These are phyloP conservation scores for Tineola bisselliella DNA, from an alignment of 2,888 invertebrate genomes.

Conservation along the genomic window DNA sequence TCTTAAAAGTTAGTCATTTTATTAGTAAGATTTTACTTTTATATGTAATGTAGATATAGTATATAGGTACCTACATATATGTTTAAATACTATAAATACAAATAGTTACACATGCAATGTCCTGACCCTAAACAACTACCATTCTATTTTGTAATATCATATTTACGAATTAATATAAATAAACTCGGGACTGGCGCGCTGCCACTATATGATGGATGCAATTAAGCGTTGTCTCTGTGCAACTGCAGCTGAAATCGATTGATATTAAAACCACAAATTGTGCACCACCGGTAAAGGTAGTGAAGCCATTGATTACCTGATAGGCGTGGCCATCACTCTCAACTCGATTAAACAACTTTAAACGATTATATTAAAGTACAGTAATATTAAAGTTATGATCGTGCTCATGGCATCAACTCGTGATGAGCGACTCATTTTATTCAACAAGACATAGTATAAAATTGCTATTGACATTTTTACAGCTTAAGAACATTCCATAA, in stretches of 20 bases:
- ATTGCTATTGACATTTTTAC: background rate
- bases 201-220: background rate
- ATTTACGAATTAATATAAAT: too few species aligned
- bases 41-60: too few species aligned
- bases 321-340: constrained; percentile 8
- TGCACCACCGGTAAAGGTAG: background rate
- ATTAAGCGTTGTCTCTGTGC: background rate
- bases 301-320: constrained; percentile 8
- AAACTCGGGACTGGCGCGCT: too few species aligned
- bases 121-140: too few species aligned
- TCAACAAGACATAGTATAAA: background rate
- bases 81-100: too few species aligned
- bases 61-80: too few species aligned
- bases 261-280: constrained; percentile 10
- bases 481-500: background rate
- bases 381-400: constrained; percentile 4
- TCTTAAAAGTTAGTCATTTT: background rate
- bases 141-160: too few species aligned
- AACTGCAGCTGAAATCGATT: constrained; percentile 4
- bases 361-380: constrained; percentile 7
- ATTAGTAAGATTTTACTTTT: too few species aligned
- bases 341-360: constrained; percentile 8
- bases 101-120: too few species aligned
- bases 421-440: background rate
- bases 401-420: background rate